phyloP scores from a whole-genome alignment of 2,113 vertebrate species.

The crab-eating macaque (Macaca fascicularis) region T2T-MFA8v1.1 NC_088375.1:225800501-225801000 shows the following conservation, averaged over 20 bases:
- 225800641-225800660: not conserved
- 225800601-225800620: not conserved
- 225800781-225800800: not conserved
- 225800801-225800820: conserved; percentile 96
- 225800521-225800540: not conserved
- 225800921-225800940: conserved; percentile 88
- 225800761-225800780: not conserved
- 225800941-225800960: rapidly evolving
- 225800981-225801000: not conserved
- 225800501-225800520: not conserved
- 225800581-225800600: not conserved
- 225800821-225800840: conserved; percentile 96
- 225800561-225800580: rapidly evolving
- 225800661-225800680: not conserved
- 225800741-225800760: too few relatives aligned
- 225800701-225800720: too few relatives aligned
- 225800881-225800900: conserved; percentile 93
- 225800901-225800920: conserved; percentile 92
- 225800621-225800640: not conserved
- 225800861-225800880: conserved; percentile 86
- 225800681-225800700: rapidly evolving
- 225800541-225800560: not conserved
- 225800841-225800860: conserved; percentile 93
- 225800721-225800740: rapidly evolving
- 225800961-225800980: rapidly evolving